Evolutionary conservation across 2,113 vertebrate species (phyloP).

Genomic region (Pionites leucogaster): DNA sequence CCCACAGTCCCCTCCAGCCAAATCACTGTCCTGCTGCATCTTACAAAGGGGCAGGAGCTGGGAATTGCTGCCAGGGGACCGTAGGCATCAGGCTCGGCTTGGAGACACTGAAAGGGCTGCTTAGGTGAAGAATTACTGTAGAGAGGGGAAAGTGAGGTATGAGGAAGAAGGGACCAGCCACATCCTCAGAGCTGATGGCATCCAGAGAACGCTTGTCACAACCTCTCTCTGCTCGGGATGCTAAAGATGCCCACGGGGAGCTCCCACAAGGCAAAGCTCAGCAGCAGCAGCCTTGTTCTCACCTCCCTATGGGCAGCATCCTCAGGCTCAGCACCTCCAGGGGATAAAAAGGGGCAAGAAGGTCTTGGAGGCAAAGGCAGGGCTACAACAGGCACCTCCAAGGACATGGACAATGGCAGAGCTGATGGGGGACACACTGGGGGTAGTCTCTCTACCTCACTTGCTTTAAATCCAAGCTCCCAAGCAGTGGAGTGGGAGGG

Average conservation of each 20-base stretch:
- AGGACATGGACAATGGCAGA: neutral
- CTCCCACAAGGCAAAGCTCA: neutral
- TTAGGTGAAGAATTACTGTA: fast-evolving
- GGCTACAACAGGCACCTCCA: neutral
- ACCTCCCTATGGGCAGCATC: neutral
- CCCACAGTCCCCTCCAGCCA: neutral
- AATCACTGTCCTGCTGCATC: fast-evolving
- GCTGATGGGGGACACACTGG: neutral
- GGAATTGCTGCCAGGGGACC: neutral
- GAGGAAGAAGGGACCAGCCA: neutral
- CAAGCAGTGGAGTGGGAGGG: neutral
- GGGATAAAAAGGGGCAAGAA: neutral
- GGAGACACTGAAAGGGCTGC: neutral
- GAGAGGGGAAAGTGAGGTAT: fast-evolving
- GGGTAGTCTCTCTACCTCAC: neutral
- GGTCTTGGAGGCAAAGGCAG: neutral
- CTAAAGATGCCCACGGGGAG: neutral
- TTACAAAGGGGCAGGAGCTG: neutral
- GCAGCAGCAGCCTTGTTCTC: neutral
- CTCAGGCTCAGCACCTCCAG: neutral
- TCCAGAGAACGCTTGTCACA: neutral
- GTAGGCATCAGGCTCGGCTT: fast-evolving
- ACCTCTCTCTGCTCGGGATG: fast-evolving
- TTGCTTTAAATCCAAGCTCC: neutral
- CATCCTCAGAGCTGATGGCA: neutral